Evolutionary conservation across 1,140 invertebrate species (phyloP).

Genomic region (Drosophila kanapiae): DNA sequence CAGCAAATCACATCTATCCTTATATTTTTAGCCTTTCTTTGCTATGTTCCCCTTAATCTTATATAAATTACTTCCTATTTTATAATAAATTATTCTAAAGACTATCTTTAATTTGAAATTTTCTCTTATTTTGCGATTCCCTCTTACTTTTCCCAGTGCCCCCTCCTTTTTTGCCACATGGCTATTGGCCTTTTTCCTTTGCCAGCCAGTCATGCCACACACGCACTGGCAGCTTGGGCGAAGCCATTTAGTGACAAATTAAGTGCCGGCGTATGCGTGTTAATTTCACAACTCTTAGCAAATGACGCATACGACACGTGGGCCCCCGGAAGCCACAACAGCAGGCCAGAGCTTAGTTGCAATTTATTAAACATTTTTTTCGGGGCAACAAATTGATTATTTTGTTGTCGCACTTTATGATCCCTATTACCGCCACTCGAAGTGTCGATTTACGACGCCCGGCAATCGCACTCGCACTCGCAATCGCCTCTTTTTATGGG

Average conservation of each 20-base stretch:
- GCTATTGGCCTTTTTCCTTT: constrained; percentile 7
- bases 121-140: neutral
- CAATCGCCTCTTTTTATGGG: constrained; percentile 56
- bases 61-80: neutral
- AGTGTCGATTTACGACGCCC: constrained; percentile 66
- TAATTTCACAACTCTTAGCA: constrained; percentile 68
- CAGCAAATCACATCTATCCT: no score
- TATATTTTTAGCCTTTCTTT: neutral
- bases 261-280: constrained; percentile 77
- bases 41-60: neutral
- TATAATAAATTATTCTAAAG: neutral
- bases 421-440: constrained; percentile 30
- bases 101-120: neutral
- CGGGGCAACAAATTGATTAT: constrained; percentile 75
- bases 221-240: constrained; percentile 15
- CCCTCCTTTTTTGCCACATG: neutral
- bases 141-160: neutral
- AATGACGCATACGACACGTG: constrained; percentile 72
- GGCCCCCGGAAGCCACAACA: neutral
- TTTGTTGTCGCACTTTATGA: constrained; percentile 73
- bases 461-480: constrained; percentile 48
- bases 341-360: constrained; percentile 60
- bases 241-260: constrained; percentile 79
- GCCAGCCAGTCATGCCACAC: constrained; percentile 2
- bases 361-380: constrained; percentile 72